Evolutionary conservation across 2,888 invertebrate species (phyloP), one percentile per base, ranked within the genome.

Genomic region (Dynastes tityus): DNA sequence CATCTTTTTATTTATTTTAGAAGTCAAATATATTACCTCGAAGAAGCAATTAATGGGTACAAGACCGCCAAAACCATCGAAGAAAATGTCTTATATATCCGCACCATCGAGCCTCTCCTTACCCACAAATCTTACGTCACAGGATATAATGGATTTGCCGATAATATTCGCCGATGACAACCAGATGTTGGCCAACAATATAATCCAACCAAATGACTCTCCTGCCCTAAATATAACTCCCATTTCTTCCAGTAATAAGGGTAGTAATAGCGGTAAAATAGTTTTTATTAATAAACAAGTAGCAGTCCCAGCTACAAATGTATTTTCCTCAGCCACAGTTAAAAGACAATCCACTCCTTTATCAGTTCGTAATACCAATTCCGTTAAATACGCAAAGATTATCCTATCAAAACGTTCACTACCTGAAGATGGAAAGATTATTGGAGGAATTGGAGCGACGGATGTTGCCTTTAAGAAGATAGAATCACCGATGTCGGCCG

Each of bases 81-180:
- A 83, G 64, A 85, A 84, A 74, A 58, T 82, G 16, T 77, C 83
- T 2, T 82, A 81, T 32, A 79, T 81, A 63, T 70, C 82, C 16
- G 64, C 81, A 67, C 67, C 81, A 70, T 79, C 83, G 13, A 82
- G 77, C 63, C 78, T 88, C 76, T 86, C 88, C 2, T 87, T 88
- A 51, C 88, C 88, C 0, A 85, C 90, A 68, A 91, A 91, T 85
- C 83, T 91, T 37, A 90, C 91, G 0, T 87, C 88, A 0, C 88
- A 89, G 79, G 92, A 92, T 84, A 93, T 93, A 65, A 90, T 92
- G 83, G 92, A 93, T 84, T 90, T 93, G 85, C 93, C 93, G 0
- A 93, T 93, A 82, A 91, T 93, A 78, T 93, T 93, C 85, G 93
- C 93, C 0, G 93, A 93, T 82, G 92, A 91, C 81, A 87, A 88